Evolutionary conservation across 2,888 invertebrate genomes (phyloP).

Genomic region (Pedicia rivosa): DNA sequence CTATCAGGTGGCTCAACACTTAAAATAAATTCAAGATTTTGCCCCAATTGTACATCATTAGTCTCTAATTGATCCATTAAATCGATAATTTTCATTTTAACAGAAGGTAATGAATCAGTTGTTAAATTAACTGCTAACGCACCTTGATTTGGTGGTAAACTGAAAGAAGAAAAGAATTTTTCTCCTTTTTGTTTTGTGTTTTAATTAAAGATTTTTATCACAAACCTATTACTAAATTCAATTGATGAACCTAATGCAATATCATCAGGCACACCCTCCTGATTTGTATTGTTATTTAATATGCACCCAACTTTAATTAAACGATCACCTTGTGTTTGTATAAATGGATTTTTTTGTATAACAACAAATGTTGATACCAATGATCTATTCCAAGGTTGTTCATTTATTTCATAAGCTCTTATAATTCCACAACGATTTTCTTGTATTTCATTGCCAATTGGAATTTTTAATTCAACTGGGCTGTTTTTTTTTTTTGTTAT

Average conservation of each 20-base stretch:
- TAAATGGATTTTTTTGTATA: constrained; percentile 68
- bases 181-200: too few relatives aligned
- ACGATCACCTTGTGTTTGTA: constrained; percentile 72
- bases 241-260: constrained; percentile 39
- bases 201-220: constrained; percentile 24
- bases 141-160: constrained; percentile 30
- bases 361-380: constrained; percentile 61
- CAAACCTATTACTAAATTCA: constrained; percentile 34
- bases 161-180: constrained; percentile 17
- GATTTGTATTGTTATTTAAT: constrained; percentile 32
- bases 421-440: constrained; percentile 28
- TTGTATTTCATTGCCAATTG: constrained; percentile 26
- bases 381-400: constrained; percentile 27
- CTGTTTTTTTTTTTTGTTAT: too few relatives aligned
- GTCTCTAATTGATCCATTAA: constrained; percentile 37
- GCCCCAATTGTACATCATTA: constrained; percentile 48
- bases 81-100: constrained; percentile 43
- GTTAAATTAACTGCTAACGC: constrained; percentile 33
- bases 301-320: constrained; percentile 66
- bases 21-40: constrained; percentile 46
- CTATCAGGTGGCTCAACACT: constrained; percentile 39
- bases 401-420: constrained; percentile 27
- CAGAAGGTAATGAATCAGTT: constrained; percentile 32
- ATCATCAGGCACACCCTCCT: constrained; percentile 30
- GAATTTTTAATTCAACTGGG: constrained; percentile 19